Evolutionary conservation across 2,888 invertebrate genomes (phyloP).

Genomic region (Drosophila anomelani): DNA sequence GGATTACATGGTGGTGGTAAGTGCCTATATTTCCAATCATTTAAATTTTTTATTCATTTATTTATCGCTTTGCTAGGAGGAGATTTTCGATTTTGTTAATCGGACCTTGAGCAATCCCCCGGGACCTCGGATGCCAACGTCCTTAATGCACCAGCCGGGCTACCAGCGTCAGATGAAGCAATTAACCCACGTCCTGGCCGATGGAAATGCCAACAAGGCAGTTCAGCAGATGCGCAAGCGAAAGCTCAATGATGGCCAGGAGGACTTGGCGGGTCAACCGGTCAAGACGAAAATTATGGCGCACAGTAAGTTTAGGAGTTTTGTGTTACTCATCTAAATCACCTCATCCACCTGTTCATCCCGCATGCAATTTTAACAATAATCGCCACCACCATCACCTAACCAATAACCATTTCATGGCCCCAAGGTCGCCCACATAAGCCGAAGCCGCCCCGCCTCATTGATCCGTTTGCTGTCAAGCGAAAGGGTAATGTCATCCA

Average conservation of each 20-base stretch:
- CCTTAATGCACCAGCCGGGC: slow-evolving; percentile 55
- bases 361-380: slow-evolving; percentile 9
- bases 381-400: background rate
- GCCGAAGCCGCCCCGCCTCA: slow-evolving; percentile 66
- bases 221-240: slow-evolving; percentile 82
- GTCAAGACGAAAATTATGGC: slow-evolving; percentile 73
- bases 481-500: slow-evolving; percentile 81
- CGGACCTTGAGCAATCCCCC: slow-evolving; percentile 87
- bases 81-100: slow-evolving; percentile 88
- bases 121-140: slow-evolving; percentile 82
- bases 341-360: slow-evolving; percentile 9
- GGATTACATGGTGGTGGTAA: slow-evolving; percentile 90
- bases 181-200: slow-evolving; percentile 48
- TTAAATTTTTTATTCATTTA: background rate
- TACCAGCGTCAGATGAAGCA: slow-evolving; percentile 57
- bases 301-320: slow-evolving; percentile 58
- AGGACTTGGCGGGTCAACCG: slow-evolving; percentile 83
- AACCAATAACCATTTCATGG: slow-evolving; percentile 12
- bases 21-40: slow-evolving; percentile 10
- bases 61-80: slow-evolving; percentile 85
- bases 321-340: background rate
- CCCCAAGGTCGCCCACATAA: slow-evolving; percentile 63
- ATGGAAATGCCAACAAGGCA: slow-evolving; percentile 55
- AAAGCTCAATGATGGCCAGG: slow-evolving; percentile 85
- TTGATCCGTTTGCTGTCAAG: slow-evolving; percentile 83